Conservation (phyloP, 2,113 vertebrate species). For the Desmodus rotundus region DNA sequence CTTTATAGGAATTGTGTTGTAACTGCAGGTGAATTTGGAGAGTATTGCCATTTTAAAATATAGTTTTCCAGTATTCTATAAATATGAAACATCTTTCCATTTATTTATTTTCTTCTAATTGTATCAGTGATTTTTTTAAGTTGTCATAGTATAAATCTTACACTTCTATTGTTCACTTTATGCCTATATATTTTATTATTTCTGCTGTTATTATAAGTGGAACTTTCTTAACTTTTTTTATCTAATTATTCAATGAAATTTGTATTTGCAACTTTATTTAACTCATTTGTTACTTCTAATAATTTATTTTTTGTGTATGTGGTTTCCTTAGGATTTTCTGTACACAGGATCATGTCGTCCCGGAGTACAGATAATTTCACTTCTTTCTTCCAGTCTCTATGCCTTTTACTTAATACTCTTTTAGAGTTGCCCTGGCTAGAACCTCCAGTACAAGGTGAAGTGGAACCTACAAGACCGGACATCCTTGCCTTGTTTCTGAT, state of each 20-base stretch:
- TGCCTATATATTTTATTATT: too few species aligned
- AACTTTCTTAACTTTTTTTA: background rate
- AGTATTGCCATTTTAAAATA: too few species aligned
- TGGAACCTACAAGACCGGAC: background rate
- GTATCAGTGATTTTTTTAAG: too few species aligned
- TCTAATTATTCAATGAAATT: background rate
- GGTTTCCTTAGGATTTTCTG: background rate
- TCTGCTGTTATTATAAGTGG: too few species aligned
- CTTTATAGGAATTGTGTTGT: background rate
- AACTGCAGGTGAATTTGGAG: too few species aligned
- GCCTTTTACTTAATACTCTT: background rate
- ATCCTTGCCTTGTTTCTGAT: background rate
- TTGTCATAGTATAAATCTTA: too few species aligned
- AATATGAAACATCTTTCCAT: too few species aligned
- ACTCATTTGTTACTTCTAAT: background rate
- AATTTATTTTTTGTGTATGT: background rate
- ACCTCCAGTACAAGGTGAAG: background rate
- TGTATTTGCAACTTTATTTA: background rate
- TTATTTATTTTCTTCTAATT: too few species aligned
- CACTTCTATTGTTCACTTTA: too few species aligned
- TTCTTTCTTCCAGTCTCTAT: background rate
- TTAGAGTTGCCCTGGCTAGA: background rate
- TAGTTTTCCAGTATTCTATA: too few species aligned
- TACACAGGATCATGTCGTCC: background rate
- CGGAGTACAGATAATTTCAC: background rate